phyloP scores from a whole-genome alignment of 2,888 invertebrate species.

The Heliconius hortense region DNA sequence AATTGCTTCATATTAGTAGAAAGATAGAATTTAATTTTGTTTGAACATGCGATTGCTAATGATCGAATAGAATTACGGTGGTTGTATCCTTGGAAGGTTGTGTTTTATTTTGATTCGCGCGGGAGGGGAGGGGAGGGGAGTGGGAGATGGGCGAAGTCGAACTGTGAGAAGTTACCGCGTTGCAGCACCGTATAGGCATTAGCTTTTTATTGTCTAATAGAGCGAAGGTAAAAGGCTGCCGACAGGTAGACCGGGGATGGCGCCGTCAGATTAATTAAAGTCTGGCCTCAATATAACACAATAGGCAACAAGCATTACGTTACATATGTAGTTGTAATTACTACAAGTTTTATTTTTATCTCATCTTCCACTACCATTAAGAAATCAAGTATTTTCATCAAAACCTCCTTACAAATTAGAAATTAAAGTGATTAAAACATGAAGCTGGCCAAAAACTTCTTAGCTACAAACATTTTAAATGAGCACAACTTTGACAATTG shows the following conservation, averaged over 20 bases:
- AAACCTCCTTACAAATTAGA: background rate
- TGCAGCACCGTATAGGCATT: slow-evolving; percentile 70
- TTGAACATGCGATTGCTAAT: slow-evolving; percentile 48
- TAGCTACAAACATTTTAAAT: background rate
- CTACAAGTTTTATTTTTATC: background rate
- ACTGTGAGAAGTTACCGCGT: slow-evolving; percentile 77
- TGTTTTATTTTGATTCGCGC: slow-evolving; percentile 70
- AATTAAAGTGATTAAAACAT: background rate
- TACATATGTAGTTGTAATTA: slow-evolving; percentile 16
- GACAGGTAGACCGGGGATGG: slow-evolving; percentile 75
- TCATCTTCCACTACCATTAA: background rate
- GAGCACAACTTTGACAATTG: background rate
- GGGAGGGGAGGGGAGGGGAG: slow-evolving; percentile 48
- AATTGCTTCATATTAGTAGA: slow-evolving; percentile 48
- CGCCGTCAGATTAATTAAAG: slow-evolving; percentile 76
- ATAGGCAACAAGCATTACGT: slow-evolving; percentile 5
- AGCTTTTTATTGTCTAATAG: slow-evolving; percentile 77
- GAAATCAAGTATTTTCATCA: background rate
- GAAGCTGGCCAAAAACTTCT: background rate
- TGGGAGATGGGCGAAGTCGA: slow-evolving; percentile 51
- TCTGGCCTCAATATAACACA: slow-evolving; percentile 54
- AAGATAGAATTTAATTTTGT: slow-evolving; percentile 52
- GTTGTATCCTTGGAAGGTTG: slow-evolving; percentile 81
- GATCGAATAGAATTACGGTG: slow-evolving; percentile 71
- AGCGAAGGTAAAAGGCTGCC: slow-evolving; percentile 72